Base-by-base conservation (phyloP, 2,797 vertebrate genomes). In the Pithecia hirsuta region DNA sequence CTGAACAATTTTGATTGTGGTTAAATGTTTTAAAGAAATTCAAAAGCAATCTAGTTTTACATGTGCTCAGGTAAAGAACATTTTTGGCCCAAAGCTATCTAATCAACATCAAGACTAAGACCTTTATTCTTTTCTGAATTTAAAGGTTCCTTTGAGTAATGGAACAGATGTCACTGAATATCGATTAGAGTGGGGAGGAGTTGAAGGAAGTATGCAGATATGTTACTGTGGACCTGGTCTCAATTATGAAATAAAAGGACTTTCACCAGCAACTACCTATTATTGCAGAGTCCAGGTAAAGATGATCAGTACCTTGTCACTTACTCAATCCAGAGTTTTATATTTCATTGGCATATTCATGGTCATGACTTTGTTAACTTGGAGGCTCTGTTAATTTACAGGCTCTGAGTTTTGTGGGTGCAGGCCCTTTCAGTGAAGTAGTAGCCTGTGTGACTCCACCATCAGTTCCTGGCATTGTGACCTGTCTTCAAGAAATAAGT, bases 151-250 rank as follows among this genome's bases (percentile, higher is more conserved):
- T 52, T 86, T 97, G 70, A 99, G 98, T 98, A 99, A 99, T 0
- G 99, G 99, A 91, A 99, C 99, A 24, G 99, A 99, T 0, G 98
- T 99, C 97, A 99, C 99, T 0, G 99, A 99, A 97, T 99, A 99
- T 97, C 99, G 99, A 3, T 96, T 99, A 85, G 99, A 99, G 98
- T 99, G 99, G 99, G 99, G 99, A 1, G 99, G 99, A 2, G 99
- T 99, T 52, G 99, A 99, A 98, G 99, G 99, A 95, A 99, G 98
- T 98, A 99, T 99, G 99, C 99, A 99, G 98, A 98, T 99, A 93
- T 99, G 99, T 97, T 99, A 99, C 95, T 99, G 98, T 19, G 99
- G 99, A 8, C 98, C 99, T 9, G 99, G 98, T 41, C 98, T 99
- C 93, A 99, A 93, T 98, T 99, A 99, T 74, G 99, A 99, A 98